These are phyloP conservation scores for Eudemis profundana DNA, from an alignment of 2,888 invertebrate species.

Conservation along the genomic window DNA sequence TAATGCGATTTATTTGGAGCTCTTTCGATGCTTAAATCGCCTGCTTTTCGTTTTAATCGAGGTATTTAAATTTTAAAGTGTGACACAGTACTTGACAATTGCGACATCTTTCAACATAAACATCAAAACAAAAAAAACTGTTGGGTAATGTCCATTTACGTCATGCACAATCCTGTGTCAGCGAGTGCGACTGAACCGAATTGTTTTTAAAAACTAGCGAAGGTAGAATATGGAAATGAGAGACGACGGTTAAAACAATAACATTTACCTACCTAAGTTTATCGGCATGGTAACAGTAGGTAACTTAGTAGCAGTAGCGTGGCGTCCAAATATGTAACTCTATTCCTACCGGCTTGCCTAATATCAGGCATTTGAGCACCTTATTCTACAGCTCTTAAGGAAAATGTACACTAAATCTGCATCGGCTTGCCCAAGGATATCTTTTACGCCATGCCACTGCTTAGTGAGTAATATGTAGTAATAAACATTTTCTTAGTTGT, in stretches of 20 bases:
- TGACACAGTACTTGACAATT: conserved; percentile 32
- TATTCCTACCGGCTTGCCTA: no score
- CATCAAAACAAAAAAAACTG: conserved; percentile 29
- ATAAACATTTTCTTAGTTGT: no score
- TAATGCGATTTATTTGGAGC: conserved; percentile 10
- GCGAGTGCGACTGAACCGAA: conserved; percentile 10
- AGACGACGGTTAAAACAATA: neutral
- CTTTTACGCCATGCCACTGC: no score
- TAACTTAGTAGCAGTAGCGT: no score
- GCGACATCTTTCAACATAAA: conserved; percentile 36
- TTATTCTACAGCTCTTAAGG: no score
- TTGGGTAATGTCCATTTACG: conserved; percentile 32
- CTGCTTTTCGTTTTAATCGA: conserved; percentile 35
- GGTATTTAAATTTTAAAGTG: conserved; percentile 35
- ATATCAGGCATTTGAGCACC: no score
- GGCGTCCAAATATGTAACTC: no score
- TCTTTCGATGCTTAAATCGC: conserved; percentile 23
- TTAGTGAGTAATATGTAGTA: no score
- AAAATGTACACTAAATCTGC: no score
- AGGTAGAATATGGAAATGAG: conserved; percentile 24
- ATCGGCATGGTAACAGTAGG: neutral
- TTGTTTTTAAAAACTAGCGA: conserved; percentile 18
- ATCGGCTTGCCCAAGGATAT: no score
- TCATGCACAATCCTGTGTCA: conserved; percentile 26
- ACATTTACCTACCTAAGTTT: neutral